A percentile compares a stretch with the other conserved stretches of the same genome.
phyloP scores from a whole-genome alignment of 2,113 vertebrate species.

The Corythaeola cristata region DNA sequence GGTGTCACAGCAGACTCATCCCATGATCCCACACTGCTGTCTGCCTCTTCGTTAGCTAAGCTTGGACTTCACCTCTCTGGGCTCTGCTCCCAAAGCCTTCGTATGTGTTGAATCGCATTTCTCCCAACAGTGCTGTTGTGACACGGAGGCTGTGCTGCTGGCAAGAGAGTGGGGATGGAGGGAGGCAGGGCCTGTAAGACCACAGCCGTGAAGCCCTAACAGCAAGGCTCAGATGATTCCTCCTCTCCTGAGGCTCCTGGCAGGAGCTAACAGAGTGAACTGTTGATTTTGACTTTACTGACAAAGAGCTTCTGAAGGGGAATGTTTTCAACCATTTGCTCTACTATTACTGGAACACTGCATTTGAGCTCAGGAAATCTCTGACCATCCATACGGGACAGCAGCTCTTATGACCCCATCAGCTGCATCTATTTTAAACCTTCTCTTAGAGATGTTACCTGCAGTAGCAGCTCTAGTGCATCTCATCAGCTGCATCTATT shows the following conservation, averaged over 20 bases:
- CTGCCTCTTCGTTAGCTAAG: background rate
- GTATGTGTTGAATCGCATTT: background rate
- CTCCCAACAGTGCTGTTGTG: background rate
- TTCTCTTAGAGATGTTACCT: background rate
- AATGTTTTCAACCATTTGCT: background rate
- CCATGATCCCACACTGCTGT: background rate
- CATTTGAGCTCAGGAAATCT: background rate
- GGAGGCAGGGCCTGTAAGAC: background rate
- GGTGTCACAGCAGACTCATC: background rate
- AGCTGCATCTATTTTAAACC: constrained; percentile 37
- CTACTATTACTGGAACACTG: background rate
- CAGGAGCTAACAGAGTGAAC: background rate
- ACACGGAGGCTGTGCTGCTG: background rate
- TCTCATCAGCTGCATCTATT: constrained; percentile 3
- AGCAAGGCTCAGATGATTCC: background rate
- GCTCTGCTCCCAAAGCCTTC: background rate
- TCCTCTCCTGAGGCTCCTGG: background rate
- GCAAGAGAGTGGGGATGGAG: background rate
- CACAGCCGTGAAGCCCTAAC: background rate
- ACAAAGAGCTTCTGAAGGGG: background rate
- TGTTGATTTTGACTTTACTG: background rate
- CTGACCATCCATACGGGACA: background rate
- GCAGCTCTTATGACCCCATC: background rate
- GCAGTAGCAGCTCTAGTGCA: background rate
- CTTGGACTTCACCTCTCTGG: background rate